Conservation (phyloP, 2,113 vertebrate species). For the Corydoras sp. region DNA sequence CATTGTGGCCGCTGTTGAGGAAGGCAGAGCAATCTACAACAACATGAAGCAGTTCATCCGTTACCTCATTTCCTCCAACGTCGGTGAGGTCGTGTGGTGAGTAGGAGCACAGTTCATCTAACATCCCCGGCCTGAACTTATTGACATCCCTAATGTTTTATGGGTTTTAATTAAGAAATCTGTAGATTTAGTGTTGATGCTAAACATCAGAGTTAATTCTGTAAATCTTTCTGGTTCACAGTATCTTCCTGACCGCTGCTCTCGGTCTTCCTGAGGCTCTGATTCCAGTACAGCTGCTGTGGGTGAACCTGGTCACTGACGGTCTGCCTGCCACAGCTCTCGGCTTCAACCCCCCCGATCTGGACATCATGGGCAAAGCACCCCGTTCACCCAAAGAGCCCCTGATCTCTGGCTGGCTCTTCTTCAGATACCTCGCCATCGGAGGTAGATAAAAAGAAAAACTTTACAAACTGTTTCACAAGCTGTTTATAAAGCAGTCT, state of each 20-base stretch:
- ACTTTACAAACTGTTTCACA: too few relatives aligned
- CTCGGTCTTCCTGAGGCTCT: conserved; percentile 86
- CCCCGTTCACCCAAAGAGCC: conserved; percentile 86
- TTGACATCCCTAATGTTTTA: too few relatives aligned
- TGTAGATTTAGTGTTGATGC: too few relatives aligned
- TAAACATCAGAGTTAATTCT: too few relatives aligned
- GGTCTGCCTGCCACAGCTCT: conserved; percentile 88
- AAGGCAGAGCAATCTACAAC: conserved; percentile 80
- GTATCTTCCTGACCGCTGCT: conserved; percentile 91
- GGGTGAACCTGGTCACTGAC: conserved; percentile 89
- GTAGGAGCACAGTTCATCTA: conserved; percentile 23
- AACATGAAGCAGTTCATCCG: conserved; percentile 98
- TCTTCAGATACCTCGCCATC: conserved; percentile 91
- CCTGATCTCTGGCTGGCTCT: conserved; percentile 89
- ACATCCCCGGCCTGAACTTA: too few relatives aligned
- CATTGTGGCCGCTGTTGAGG: conserved; percentile 70
- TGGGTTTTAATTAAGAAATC: too few relatives aligned
- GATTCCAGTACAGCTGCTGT: conserved; percentile 86
- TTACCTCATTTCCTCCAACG: conserved; percentile 94
- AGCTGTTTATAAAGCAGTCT: too few relatives aligned
- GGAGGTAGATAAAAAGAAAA: conserved; percentile 65
- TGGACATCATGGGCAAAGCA: conserved; percentile 90
- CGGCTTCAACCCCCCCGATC: conserved; percentile 89
- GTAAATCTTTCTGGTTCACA: conserved; percentile 33
- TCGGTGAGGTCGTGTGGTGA: conserved; percentile 93